Percentiles rank a stretch among this genome's conserved stretches.
Conservation (phyloP, 2,888 invertebrate species). For the Liodrosophila aerea region DNA sequence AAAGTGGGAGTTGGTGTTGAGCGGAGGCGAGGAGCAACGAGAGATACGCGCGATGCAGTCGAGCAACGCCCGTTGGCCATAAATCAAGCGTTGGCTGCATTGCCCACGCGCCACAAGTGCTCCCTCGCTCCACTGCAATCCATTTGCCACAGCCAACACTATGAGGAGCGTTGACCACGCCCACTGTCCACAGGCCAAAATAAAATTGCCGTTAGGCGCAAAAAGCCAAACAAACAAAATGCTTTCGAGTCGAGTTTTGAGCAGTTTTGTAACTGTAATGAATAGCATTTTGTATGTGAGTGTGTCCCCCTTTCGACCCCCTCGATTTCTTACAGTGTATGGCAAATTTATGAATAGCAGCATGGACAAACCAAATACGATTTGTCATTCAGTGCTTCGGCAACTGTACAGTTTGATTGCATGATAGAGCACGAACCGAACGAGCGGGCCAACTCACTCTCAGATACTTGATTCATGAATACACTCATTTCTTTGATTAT, state of each 20-base stretch:
- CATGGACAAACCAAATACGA: slow-evolving; percentile 1
- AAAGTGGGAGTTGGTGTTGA: neutral
- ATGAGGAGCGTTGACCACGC: slow-evolving; percentile 6
- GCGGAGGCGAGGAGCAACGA: neutral
- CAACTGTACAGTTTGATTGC: slow-evolving; percentile 28
- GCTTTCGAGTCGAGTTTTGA: slow-evolving; percentile 24
- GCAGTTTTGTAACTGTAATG: slow-evolving; percentile 10
- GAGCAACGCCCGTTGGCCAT: slow-evolving; percentile 39
- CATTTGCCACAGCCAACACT: too few relatives aligned
- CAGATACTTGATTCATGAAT: too few relatives aligned
- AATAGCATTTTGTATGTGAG: too few relatives aligned
- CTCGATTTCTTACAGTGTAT: slow-evolving; percentile 3
- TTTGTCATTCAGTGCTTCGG: slow-evolving; percentile 7
- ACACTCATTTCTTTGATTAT: too few relatives aligned
- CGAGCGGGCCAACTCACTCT: too few relatives aligned
- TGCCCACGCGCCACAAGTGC: slow-evolving; percentile 19
- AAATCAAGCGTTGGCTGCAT: slow-evolving; percentile 49
- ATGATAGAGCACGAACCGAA: slow-evolving; percentile 10
- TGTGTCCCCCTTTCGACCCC: too few relatives aligned
- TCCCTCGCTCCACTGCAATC: neutral
- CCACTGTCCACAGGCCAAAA: slow-evolving; percentile 29
- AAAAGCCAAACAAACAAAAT: slow-evolving; percentile 25
- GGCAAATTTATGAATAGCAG: slow-evolving; percentile 4
- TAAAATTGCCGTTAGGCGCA: slow-evolving; percentile 46
- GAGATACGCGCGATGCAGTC: slow-evolving; percentile 5